Conservation (phyloP, 2,797 vertebrate genomes). For the Sarcophilus harrisii region DNA sequence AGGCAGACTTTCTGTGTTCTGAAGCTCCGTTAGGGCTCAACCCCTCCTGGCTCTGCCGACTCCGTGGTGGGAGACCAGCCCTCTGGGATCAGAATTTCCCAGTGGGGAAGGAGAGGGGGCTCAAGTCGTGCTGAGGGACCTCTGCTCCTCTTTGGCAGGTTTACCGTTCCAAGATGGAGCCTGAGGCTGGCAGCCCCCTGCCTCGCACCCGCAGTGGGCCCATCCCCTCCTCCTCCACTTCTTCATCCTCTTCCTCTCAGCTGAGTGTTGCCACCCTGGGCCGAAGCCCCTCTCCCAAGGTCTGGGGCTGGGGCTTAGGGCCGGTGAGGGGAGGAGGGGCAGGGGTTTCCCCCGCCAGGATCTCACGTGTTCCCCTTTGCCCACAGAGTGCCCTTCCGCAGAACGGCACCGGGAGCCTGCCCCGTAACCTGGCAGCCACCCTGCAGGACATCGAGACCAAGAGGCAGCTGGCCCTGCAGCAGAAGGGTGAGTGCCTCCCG, state of each 20-base stretch:
- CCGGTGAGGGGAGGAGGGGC: not conserved
- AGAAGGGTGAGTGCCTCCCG: constrained; percentile 90
- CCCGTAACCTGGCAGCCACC: constrained; percentile 92
- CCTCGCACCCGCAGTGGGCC: constrained; percentile 82
- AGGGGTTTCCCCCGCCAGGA: not conserved
- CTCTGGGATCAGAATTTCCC: not conserved
- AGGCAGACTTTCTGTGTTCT: not conserved
- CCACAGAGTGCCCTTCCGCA: constrained; percentile 86
- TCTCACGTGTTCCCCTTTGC: accelerated
- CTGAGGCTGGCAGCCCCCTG: constrained; percentile 82
- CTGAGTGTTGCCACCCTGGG: constrained; percentile 90
- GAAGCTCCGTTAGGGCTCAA: not conserved
- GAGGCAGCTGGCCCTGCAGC: constrained; percentile 95
- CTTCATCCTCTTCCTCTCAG: constrained; percentile 89
- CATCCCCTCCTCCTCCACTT: constrained; percentile 87
- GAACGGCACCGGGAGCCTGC: constrained; percentile 91
- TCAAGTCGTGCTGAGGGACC: not conserved
- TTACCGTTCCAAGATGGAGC: constrained; percentile 92
- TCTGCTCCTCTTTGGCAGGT: constrained; percentile 84
- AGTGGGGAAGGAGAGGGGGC: not conserved
- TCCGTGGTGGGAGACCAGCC: not conserved
- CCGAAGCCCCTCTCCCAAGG: constrained; percentile 91
- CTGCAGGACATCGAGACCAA: constrained; percentile 97
- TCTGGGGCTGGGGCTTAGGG: constrained; percentile 71
- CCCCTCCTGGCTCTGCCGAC: not conserved